Evolutionary conservation across 2,797 vertebrate genomes (phyloP).

Genomic region (Etheostoma perlongum): DNA sequence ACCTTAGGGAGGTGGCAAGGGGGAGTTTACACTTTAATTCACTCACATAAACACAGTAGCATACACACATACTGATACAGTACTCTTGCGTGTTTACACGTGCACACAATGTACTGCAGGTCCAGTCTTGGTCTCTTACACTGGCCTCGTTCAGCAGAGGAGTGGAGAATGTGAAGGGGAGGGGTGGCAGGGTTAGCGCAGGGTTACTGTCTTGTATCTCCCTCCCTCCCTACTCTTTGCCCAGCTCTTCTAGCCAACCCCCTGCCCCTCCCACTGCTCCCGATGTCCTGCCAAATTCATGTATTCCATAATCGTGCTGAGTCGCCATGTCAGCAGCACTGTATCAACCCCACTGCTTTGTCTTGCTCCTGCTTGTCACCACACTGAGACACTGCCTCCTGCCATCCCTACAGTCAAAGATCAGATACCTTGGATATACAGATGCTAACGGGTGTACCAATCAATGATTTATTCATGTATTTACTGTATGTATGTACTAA

Average conservation of each 20-base stretch:
- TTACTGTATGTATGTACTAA: too few species aligned
- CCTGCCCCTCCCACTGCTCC: constrained; percentile 53
- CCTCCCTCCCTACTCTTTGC: constrained; percentile 38
- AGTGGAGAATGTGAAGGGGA: constrained; percentile 45
- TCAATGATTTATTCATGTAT: background rate
- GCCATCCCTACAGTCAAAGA: constrained; percentile 58
- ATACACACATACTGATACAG: constrained; percentile 14
- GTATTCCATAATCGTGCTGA: constrained; percentile 71
- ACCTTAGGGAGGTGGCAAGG: constrained; percentile 44
- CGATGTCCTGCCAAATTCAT: constrained; percentile 75
- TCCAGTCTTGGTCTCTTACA: constrained; percentile 56
- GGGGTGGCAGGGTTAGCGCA: constrained; percentile 65
- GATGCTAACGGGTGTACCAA: constrained; percentile 19
- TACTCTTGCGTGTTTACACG: constrained; percentile 29
- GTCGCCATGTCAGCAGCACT: constrained; percentile 71
- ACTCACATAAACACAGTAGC: constrained; percentile 42
- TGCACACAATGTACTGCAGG: constrained; percentile 49
- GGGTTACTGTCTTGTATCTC: constrained; percentile 62
- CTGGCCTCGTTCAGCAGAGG: constrained; percentile 53
- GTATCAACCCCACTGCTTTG: constrained; percentile 65
- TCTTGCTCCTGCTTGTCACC: constrained; percentile 67
- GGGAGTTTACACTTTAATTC: constrained; percentile 43
- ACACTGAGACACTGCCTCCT: constrained; percentile 48
- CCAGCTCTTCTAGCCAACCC: constrained; percentile 46
- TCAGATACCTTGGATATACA: constrained; percentile 48